Base-by-base conservation (phyloP, 2,888 invertebrate genomes). In the Salpingus planirostris region DNA sequence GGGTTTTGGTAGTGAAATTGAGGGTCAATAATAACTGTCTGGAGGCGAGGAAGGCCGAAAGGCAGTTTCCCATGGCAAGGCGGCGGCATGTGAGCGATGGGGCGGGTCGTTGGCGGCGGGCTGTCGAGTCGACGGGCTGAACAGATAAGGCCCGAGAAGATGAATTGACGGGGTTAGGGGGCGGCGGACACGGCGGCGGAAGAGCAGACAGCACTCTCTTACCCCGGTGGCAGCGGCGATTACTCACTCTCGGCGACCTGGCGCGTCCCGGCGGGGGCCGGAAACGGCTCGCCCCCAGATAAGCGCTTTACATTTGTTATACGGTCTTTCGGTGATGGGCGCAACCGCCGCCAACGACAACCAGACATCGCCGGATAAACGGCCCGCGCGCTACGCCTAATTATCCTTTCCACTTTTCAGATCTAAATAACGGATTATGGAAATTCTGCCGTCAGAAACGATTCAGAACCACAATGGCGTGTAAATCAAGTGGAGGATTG, bases 251-350 rank as follows among this genome's bases (percentile, higher is more conserved):
- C 40, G 42, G 47, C 49, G 53, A 52, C 54, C 54, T 49, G 53
- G 40, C 44, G 50, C 41, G 57, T 47, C 55, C 54, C 52, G 50
- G 45, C 52, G 51, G 54, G 51, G 45, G 43, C 47, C 58, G 59
- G 60, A 61, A 60, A 59, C 59, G 58, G 53, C 55, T 57, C 60
- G 51, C 52, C 57, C 54, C 49, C 50, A 57, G 62, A 62, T 62
- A 62, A 61, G 58, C 58, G 58, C 54, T 59, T 58, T 59, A 61
- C 60, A 61, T 61, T 61, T 61, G 60, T 60, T n/a, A n/a, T n/a
- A n/a, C n/a, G 56, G 52, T 55, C 54, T 59, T 59, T 59, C 57
- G 55, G 44, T 51, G 47, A 49, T 47, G 4, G 10, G 5, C 5
- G 8, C 11, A 6, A 23, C n/a, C n/a, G n/a, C n/a, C n/a, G n/a